phyloP scores from a whole-genome alignment of 92 coral and sea anemone species.

The Porites cylindrica region DNA sequence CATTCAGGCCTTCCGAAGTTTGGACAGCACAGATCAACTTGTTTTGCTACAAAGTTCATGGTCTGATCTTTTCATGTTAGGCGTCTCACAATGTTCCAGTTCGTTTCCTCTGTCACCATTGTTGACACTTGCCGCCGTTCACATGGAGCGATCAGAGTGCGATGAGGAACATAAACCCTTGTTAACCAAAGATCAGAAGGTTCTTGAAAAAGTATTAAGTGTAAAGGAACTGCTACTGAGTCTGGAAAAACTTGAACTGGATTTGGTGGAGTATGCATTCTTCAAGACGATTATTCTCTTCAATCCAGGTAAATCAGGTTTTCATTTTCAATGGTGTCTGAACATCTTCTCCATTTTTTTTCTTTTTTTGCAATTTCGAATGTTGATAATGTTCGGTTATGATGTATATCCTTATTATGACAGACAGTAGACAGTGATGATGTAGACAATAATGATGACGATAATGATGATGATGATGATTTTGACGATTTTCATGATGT shows the following conservation, averaged over 20 bases:
- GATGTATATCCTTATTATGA: no score
- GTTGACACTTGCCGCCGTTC: constrained; percentile 78
- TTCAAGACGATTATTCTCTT: constrained; percentile 89
- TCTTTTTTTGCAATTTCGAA: no score
- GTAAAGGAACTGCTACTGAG: constrained; percentile 92
- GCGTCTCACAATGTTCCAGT: constrained; percentile 89
- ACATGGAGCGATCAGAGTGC: constrained; percentile 55
- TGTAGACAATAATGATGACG: no score
- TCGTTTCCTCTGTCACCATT: constrained; percentile 90
- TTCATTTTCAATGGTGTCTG: no score
- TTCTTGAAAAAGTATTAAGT: constrained; percentile 78
- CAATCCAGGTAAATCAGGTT: constrained; percentile 79
- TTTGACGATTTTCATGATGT: no score
- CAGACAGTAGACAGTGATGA: no score
- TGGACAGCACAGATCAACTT: constrained; percentile 83
- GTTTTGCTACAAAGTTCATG: constrained; percentile 83
- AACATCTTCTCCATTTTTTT: no score
- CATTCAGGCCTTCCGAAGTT: constrained; percentile 81
- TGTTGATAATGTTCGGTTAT: no score
- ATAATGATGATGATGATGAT: no score
- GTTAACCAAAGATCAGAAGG: constrained; percentile 26
- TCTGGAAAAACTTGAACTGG: constrained; percentile 85
- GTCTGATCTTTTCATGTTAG: constrained; percentile 92
- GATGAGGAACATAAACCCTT: constrained; percentile 35
- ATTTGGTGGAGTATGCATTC: constrained; percentile 88